Base-by-base conservation (phyloP, 2,113 vertebrate genomes). In the Sterna hirundo region DNA sequence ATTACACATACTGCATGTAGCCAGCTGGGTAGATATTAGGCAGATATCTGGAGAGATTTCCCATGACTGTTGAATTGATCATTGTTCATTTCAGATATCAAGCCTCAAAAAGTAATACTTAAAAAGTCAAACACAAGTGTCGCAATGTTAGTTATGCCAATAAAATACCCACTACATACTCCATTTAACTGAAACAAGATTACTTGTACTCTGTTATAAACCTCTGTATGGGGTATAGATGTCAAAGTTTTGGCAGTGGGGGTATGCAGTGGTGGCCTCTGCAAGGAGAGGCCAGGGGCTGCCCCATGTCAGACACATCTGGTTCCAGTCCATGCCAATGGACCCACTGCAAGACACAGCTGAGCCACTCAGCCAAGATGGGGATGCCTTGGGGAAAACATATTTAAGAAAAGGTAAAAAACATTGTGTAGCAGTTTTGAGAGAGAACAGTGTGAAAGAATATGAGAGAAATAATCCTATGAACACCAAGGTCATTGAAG, bases 141-240 rank as follows among this genome's bases (percentile, higher is more conserved):
- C 66, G 6, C 19, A 65, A 47, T 13, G 4, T n/a, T 60, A 79
- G 7, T 46, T 83, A 64, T n/a, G 6, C 5, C 32, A 62, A 30
- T 49, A 66, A 77, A 93, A 81, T 61, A 42, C 2, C 1, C 1
- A 0, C 14, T 42, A 13, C 0, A 0, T 52, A 3, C 4, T 64
- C 22, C 23, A 15, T 80, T 82, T 68, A 68, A 62, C 6, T 42
- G 34, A 77, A 69, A 51, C 3, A 55, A 55, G 14, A 36, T 51
- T 64, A 26, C 10, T 65, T 69, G 23, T 20, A 7, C 11, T 61
- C 11, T 72, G n/a, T 40, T 77, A 27, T 14, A 74, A 70, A 86
- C 7, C 18, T 55, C 5, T 36, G 10, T 36, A 27, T 44, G 46
- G 4, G 15, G 6, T 69, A 8, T 46, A 62, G 7, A 13, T 55